phyloP scores from a whole-genome alignment of 2,113 vertebrate genomes.

The Brachyhypopomus occidentalis region DNA sequence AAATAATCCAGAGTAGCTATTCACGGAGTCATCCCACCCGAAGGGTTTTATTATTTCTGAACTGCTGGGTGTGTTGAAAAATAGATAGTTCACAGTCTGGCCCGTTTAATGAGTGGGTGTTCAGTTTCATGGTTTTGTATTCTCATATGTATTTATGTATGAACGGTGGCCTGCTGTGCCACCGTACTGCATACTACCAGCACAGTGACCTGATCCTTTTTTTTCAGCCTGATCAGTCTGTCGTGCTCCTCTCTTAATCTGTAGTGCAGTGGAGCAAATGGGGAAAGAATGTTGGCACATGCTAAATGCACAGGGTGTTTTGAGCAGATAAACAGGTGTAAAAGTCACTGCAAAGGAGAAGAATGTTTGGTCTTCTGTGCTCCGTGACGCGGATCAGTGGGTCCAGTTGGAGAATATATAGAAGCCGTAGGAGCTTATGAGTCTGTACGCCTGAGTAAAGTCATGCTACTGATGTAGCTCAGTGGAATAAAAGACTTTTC shows the following conservation, averaged over 20 bases:
- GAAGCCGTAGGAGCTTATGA: too few species aligned
- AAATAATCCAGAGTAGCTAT: slow-evolving; percentile 56
- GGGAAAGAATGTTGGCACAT: not conserved
- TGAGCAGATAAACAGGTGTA: not conserved
- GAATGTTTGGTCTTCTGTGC: too few species aligned
- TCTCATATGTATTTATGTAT: slow-evolving; percentile 66
- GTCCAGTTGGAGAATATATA: not conserved
- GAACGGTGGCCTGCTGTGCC: slow-evolving; percentile 52
- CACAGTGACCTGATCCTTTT: slow-evolving; percentile 1
- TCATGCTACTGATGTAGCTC: too few species aligned
- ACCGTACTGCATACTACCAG: slow-evolving; percentile 17
- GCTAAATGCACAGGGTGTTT: not conserved
- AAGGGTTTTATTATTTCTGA: slow-evolving; percentile 79
- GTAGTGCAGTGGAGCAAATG: not conserved
- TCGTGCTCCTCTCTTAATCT: not conserved
- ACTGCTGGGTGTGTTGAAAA: slow-evolving; percentile 83
- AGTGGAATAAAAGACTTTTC: not conserved
- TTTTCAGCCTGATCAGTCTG: slow-evolving; percentile 3
- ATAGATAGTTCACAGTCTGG: slow-evolving; percentile 80
- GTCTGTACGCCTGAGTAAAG: too few species aligned
- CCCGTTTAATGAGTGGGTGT: slow-evolving; percentile 77
- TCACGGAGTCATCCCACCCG: slow-evolving; percentile 75
- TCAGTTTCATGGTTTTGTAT: slow-evolving; percentile 68
- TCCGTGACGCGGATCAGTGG: not conserved
- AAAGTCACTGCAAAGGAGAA: too few species aligned